These are phyloP conservation scores for Ascidia mentula DNA, from an alignment of 23 tunicate genomes.

Conservation along the genomic window DNA sequence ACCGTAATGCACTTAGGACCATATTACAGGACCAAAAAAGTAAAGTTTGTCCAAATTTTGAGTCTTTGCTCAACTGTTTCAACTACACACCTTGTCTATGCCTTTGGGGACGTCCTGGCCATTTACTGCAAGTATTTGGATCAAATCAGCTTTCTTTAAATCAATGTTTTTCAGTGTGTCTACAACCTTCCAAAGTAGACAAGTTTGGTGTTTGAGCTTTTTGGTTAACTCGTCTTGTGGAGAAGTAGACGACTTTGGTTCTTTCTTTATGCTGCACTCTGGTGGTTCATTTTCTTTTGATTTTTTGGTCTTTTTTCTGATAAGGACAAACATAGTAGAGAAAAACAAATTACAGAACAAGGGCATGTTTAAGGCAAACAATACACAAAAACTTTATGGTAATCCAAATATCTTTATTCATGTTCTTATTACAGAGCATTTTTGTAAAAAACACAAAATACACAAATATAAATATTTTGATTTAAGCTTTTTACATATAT, in stretches of 20 bases:
- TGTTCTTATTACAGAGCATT: no score
- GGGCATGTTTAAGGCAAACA: no score
- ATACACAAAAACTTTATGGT: no score
- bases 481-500: not conserved
- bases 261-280: not conserved
- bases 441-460: not conserved
- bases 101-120: constrained; percentile 61
- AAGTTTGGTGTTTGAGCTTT: constrained; percentile 46
- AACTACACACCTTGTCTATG: constrained; percentile 45
- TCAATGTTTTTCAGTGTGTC: constrained; percentile 66
- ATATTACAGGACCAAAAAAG: no score
- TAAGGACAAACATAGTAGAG: not conserved
- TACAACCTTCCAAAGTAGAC: constrained; percentile 67
- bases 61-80: no score
- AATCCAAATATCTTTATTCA: no score
- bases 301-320: constrained; percentile 1
- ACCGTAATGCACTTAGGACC: no score
- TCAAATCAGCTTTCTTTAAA: constrained; percentile 37
- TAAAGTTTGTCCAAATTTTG: no score
- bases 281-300: constrained; percentile 11
- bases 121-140: constrained; percentile 50
- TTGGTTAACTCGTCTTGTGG: constrained; percentile 27
- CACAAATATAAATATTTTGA: not conserved
- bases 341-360: no score
- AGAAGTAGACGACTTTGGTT: not conserved